These are phyloP conservation scores for Tethya wilhelma DNA, from an alignment of 37 sponge, comb jelly and placozoan species.

Conservation along the genomic window DNA sequence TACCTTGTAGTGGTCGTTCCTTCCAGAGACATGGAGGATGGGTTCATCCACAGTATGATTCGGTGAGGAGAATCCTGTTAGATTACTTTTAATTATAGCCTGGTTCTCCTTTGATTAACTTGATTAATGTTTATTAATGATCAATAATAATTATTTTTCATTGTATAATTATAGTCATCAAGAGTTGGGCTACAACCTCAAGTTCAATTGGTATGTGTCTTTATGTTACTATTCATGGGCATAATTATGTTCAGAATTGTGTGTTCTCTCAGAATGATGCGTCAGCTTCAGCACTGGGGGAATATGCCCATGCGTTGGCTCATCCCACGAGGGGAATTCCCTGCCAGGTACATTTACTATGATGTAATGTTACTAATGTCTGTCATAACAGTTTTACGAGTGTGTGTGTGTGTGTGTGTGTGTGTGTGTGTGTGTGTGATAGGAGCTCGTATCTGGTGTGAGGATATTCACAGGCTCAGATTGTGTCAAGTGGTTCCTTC, in stretches of 20 bases:
- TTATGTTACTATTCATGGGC: neutral
- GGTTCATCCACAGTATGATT: too few species aligned
- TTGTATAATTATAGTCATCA: too few species aligned
- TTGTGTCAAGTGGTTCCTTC: conserved; percentile 73
- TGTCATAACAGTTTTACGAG: neutral
- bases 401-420: neutral
- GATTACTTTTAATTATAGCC: too few species aligned
- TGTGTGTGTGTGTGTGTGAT: neutral
- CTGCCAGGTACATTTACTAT: conserved; percentile 32
- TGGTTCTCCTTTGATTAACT: too few species aligned
- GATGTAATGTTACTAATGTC: neutral
- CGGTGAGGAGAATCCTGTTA: too few species aligned
- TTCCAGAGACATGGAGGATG: too few species aligned
- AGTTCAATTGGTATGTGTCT: neutral
- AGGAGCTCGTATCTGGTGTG: conserved; percentile 28
- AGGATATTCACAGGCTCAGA: conserved; percentile 65
- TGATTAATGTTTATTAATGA: too few species aligned
- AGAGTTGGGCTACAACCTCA: neutral
- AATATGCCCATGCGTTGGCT: conserved; percentile 49
- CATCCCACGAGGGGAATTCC: conserved; percentile 73
- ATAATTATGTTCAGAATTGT: neutral
- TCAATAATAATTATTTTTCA: too few species aligned
- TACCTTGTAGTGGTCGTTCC: too few species aligned
- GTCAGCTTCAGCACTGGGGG: conserved; percentile 22
- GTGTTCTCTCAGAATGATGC: conserved; percentile 2